Evolutionary conservation across 2,797 vertebrate genomes (phyloP), one percentile per base, ranked within the genome.

Genomic region (Tragopan temminckii): DNA sequence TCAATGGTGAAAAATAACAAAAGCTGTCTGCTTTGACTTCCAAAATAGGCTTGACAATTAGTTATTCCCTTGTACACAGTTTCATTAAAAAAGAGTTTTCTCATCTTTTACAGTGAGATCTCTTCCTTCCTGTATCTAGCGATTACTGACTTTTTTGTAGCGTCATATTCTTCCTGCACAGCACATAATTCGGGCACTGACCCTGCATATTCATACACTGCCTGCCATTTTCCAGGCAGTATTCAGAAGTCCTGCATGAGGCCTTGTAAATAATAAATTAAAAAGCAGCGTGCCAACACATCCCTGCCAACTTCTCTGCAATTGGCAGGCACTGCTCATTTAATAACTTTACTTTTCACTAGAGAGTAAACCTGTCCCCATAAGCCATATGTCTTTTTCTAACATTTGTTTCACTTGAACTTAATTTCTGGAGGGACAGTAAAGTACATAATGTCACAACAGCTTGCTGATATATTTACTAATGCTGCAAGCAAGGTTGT

Each of bases 361-460:
- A 40, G 93, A 95, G 93, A 93, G 31, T 46, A 94, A 94, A 90
- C 81, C 81, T 89, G 92, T 95, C 86, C 93, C 84, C 86, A 78
- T 68, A 92, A 96, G 90, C 94, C 88, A 95, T 92, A 89, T 93
- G 86, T 85, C 81, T 95, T 90, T 94, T 88, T 85, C 79, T 53
- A 94, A 88, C 77, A 27, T 86, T 94, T 95, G 69, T 90, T 94
- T 85, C 78, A 85, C 61, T 89, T 90, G 91, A 90, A 88, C 94
- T 62, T 88, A 58, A 80, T 89, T 91, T 94, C 93, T 93, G 83
- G 93, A 94, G 83, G 89, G 91, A 96, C 67, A 63, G 42, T 76
- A 67, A 83, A 91, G 70, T 64, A 93, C 82, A 83, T 42, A 91
- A 74, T 58, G 52, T 88, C 69, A 88, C 71, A 88, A 58, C 66